Conservation (phyloP, 2,797 vertebrate genomes). For the Myripristis murdjan region DNA sequence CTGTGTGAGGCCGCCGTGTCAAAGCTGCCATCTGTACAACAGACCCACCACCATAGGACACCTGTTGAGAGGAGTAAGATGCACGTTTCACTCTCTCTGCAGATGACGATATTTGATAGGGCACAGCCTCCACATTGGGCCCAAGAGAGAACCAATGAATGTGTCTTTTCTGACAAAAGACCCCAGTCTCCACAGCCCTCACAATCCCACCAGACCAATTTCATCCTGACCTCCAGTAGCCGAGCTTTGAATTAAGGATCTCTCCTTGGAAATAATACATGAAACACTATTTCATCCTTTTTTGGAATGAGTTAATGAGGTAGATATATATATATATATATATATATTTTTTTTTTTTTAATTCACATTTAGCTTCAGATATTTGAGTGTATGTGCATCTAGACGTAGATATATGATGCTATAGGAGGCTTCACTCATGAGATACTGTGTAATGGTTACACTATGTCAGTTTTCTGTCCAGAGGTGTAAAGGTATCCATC, state of each 20-base stretch:
- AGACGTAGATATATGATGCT: constrained; percentile 10
- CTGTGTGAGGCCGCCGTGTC: constrained; percentile 16
- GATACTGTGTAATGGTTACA: constrained; percentile 20
- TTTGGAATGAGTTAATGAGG: constrained; percentile 42
- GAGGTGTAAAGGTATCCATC: constrained; percentile 45
- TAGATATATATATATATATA: no score
- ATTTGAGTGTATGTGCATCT: constrained; percentile 5
- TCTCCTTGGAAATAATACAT: constrained; percentile 16
- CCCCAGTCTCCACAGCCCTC: constrained; percentile 19
- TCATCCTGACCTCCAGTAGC: constrained; percentile 9
- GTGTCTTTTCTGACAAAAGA: constrained; percentile 51
- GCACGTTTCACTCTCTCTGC: constrained; percentile 66
- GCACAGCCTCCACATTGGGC: constrained; percentile 44
- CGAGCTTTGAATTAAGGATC: constrained; percentile 16
- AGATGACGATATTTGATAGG: constrained; percentile 75
- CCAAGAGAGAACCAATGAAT: constrained; percentile 59
- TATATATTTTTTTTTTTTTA: constrained; percentile 1
- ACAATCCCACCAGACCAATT: constrained; percentile 11
- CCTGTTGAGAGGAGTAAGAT: constrained; percentile 65
- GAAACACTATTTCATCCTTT: not conserved
- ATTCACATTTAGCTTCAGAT: not conserved
- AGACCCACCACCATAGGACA: constrained; percentile 61
- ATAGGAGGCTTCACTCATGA: not conserved
- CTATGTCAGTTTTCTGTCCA: constrained; percentile 28
- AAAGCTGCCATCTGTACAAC: constrained; percentile 71